phyloP scores from a whole-genome alignment of 2,113 vertebrate genomes.

The Eonycteris spelaea region DNA sequence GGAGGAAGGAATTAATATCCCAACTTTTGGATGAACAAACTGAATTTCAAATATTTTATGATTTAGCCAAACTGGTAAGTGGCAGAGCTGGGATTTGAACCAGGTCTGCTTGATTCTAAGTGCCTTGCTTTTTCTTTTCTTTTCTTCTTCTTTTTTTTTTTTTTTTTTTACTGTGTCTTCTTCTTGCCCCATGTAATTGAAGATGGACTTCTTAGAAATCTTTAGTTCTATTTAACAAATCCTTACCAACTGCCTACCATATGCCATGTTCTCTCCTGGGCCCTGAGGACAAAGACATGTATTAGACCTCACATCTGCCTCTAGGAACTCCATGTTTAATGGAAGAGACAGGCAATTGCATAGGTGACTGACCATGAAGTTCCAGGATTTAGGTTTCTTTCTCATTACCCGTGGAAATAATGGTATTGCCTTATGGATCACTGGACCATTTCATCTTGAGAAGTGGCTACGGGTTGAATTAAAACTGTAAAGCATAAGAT shows the following conservation, averaged over 20 bases:
- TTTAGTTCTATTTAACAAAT: slow-evolving; percentile 2
- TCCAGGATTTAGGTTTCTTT: slow-evolving; percentile 31
- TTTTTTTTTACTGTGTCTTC: background rate
- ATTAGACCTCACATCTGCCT: background rate
- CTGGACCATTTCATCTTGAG: background rate
- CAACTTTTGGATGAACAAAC: slow-evolving; percentile 17
- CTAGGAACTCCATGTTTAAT: background rate
- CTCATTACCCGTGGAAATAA: background rate
- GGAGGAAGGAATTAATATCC: slow-evolving; percentile 14
- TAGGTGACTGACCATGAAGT: background rate
- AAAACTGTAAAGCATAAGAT: background rate
- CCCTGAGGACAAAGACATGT: background rate
- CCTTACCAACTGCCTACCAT: background rate
- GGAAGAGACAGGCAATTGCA: background rate
- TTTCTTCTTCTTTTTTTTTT: no score
- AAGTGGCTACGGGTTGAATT: background rate
- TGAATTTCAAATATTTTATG: slow-evolving; percentile 27
- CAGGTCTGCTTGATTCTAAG: background rate
- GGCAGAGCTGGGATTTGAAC: slow-evolving; percentile 27
- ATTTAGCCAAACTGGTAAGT: background rate
- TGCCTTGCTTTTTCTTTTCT: background rate
- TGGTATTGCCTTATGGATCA: background rate
- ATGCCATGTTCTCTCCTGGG: background rate
- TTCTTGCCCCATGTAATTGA: background rate
- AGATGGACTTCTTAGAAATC: background rate